Base-by-base conservation (phyloP, 2,888 invertebrate genomes). In the Chirona hameri region DNA sequence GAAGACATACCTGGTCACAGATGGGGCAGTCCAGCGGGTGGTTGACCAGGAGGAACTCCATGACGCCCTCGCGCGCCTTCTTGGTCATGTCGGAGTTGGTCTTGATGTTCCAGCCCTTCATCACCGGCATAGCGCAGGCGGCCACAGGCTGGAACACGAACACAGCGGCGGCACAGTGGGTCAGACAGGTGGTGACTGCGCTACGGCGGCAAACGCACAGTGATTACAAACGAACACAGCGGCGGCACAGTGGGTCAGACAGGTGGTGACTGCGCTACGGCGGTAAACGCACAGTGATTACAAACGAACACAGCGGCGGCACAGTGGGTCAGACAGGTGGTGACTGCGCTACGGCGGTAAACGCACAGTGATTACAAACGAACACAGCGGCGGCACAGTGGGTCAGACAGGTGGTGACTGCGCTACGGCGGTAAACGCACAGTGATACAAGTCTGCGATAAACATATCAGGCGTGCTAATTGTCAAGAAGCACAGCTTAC, bases 11-110 rank as follows among this genome's bases (percentile, higher is more conserved):
- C 89, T 99, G 99, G 89, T 99, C 99, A 90, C 99, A 99, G 89
- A 99, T 99, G 65, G 99, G 99, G 87, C 99, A 99, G 90, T 99
- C 99, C 84, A 99, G 89, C 0, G 99, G 99, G 89, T 99, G 99
- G 88, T 99, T 99, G 84, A 99, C 96, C 52, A 99, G 90, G 80
- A 99, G 90, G 88, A 99, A 99, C 89, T 99, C 99, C 99, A 99
- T 99, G 0, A 99, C 99, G 86, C 99, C 95, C 88, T 92, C 93
- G 83, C 93, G 89, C 39, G 93, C 93, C 88, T 93, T 92, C 84
- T 91, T 91, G 0, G 97, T 97, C 89, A 98, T 91, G 86, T 97
- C 96, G 0, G 99, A 99, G 88, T 99, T 95, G 31, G 99, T 99
- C 89, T 99, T 99, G 31, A 99, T 93, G 85, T 95, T 92, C 99